Evolutionary conservation across 2,113 vertebrate species (phyloP), one percentile per base, ranked within the genome.

Genomic region (Butastur rufipennis): DNA sequence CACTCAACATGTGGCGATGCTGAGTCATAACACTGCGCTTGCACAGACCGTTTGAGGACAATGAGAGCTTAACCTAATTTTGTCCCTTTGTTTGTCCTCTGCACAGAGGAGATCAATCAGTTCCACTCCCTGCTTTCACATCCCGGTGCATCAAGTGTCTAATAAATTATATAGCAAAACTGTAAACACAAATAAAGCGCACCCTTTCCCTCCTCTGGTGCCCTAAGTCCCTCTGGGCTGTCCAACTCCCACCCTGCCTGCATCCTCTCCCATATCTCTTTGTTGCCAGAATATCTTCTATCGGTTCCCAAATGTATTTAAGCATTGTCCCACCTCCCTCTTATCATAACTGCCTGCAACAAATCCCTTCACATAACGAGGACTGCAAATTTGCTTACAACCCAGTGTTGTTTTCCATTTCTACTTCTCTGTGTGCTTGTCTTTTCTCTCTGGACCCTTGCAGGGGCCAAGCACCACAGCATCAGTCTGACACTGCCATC

Each of bases 41-140:
- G 4, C 59, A 94, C 86, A 92, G 88, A 92, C 80, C 23, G 18
- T 67, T 47, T 71, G 70, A 92, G 93, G 91, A 93, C 95, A 86
- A 95, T 61, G 73, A 94, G 65, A 96, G 88, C 94, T 97, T 95
- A 95, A 96, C 94, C 95, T 87, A 74, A 89, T 95, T 97, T 93
- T 79, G 88, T 92, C 94, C 94, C 92, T 95, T 96, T 86, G 80
- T 96, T 88, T 94, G 92, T 95, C 95, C 92, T 95, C 86, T 84
- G 83, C 3, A 5, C 81, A 61, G 74, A 82, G 38, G 71, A 93
- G 68, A 95, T 92, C 80, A 73, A 91, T 85, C 90, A 65, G 61
- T 74, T 94, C 82, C 67, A 27, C 68, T 61, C 82, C 36, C 83
- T 70, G 90, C 73, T 88, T 86, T 74, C 80, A 63, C 55, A 74